Evolutionary conservation across 2,797 vertebrate genomes (phyloP).

Genomic region (Hoplostethus atlanticus): DNA sequence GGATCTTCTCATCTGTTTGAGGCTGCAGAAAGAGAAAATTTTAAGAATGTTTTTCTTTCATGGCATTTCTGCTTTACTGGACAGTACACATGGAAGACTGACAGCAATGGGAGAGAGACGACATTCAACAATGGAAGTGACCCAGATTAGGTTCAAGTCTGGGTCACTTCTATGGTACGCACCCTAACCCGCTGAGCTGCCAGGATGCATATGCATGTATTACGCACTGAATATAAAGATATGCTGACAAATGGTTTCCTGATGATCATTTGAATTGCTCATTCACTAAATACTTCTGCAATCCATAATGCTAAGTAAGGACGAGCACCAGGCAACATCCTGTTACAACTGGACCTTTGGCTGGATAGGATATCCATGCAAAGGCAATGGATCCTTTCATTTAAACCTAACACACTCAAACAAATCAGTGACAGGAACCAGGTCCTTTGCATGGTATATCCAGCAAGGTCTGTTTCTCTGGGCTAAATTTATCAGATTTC

Average conservation of each 20-base stretch:
- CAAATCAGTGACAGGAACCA: too few relatives aligned
- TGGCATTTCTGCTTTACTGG: not conserved
- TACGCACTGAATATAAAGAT: not conserved
- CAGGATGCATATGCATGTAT: not conserved
- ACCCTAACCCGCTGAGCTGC: not conserved
- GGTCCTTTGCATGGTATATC: too few relatives aligned
- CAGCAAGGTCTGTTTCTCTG: too few relatives aligned
- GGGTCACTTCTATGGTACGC: too few relatives aligned
- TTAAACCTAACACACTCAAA: too few relatives aligned
- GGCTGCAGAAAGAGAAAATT: constrained; percentile 82
- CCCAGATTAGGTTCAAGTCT: too few relatives aligned
- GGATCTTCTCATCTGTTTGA: constrained; percentile 98
- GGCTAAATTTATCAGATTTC: too few relatives aligned
- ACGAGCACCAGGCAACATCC: not conserved
- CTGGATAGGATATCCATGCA: too few relatives aligned
- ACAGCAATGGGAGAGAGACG: not conserved
- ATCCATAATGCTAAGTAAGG: not conserved
- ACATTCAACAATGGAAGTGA: not conserved
- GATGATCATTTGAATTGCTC: too few relatives aligned
- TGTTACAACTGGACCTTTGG: too few relatives aligned
- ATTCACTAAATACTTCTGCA: not conserved
- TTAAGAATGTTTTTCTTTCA: not conserved
- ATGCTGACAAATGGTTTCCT: not conserved
- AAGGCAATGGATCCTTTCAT: too few relatives aligned
- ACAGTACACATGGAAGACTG: not conserved